Base-by-base conservation (phyloP, 2,797 vertebrate species). In the Orestias chungarensis region DNA sequence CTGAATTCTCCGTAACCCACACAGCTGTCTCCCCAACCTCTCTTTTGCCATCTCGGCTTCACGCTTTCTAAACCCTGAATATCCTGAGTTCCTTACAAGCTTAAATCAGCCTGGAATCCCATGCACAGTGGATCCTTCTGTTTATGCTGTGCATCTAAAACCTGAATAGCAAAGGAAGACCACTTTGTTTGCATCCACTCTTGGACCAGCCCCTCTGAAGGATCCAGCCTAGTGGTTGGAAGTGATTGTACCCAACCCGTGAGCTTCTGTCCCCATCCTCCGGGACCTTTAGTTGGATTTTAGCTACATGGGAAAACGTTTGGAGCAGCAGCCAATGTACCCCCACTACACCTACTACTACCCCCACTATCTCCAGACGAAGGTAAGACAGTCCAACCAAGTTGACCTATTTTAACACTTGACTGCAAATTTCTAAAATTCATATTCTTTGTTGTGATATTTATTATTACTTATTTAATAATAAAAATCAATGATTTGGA, bases 321-420 rank as follows among this genome's bases (percentile, higher is more conserved):
- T 98, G 97, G 97, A 99, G 91, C 97, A 97, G 95, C 97, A 97
- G 91, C 97, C 95, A 97, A 99, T 98, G 97, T 98, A 97, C 97
- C 97, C 97, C 88, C 97, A 98, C 95, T 98, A 97, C 96, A 97
- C 96, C 91, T 98, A 97, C 95, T 98, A 97, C 95, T 98, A 98
- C 91, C 97, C 97, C 92, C 97, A 97, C 92, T 97, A 97, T 95
- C 96, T 97, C 92, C 96, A 97, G 95, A 97, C 96, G 93, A 98
- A 98, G 97, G 97, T 98, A 97, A 73, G 90, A 61, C 62, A 71
- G 71, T 70, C 82, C 59, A 71, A 57, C 47, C 1, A 44, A 52
- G 54, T 44, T 84, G 78, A 87, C 80, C 74, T 83, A 78, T 78
- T 89, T 89, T 82, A 82, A 55, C 66, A 35, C 23, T 78, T 4